These are phyloP conservation scores for Agriopis marginaria DNA, from an alignment of 2,888 invertebrate genomes.

Conservation along the genomic window DNA sequence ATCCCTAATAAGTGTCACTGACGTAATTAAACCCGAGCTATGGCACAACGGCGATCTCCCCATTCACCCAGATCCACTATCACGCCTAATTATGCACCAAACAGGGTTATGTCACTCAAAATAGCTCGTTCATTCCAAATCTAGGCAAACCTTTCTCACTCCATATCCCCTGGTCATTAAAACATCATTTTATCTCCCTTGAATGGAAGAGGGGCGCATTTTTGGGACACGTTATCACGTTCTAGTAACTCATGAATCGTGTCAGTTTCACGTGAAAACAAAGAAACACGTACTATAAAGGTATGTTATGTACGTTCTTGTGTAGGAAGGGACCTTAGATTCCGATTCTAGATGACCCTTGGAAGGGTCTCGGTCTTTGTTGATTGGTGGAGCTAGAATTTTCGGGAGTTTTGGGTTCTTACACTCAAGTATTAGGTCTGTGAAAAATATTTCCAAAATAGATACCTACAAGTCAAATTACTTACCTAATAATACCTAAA, in stretches of 20 bases:
- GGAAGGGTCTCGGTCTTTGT: background rate
- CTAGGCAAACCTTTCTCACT: slow-evolving; percentile 37
- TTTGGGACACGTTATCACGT: slow-evolving; percentile 56
- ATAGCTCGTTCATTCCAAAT: slow-evolving; percentile 34
- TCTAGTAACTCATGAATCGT: slow-evolving; percentile 56
- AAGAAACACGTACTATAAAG: slow-evolving; percentile 42
- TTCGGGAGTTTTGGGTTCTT: slow-evolving; percentile 6
- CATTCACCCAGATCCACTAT: background rate
- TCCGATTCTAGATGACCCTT: slow-evolving; percentile 4
- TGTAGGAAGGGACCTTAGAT: slow-evolving; percentile 12
- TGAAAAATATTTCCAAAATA: no score
- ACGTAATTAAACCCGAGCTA: slow-evolving; percentile 7
- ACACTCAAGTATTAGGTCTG: background rate
- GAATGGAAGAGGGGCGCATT: slow-evolving; percentile 59
- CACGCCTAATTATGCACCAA: slow-evolving; percentile 20
- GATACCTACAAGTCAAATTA: no score
- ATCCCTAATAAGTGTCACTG: background rate
- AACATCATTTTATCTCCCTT: slow-evolving; percentile 57
- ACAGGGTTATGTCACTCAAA: slow-evolving; percentile 31
- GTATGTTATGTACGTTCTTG: slow-evolving; percentile 11
- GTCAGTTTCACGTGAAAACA: slow-evolving; percentile 53
- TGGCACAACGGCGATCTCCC: background rate
- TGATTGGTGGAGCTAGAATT: slow-evolving; percentile 8
- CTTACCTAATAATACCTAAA: no score
- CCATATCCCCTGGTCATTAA: slow-evolving; percentile 55